Conservation (phyloP, 1,140 invertebrate genomes). For the Tigriopus japonicus region DNA sequence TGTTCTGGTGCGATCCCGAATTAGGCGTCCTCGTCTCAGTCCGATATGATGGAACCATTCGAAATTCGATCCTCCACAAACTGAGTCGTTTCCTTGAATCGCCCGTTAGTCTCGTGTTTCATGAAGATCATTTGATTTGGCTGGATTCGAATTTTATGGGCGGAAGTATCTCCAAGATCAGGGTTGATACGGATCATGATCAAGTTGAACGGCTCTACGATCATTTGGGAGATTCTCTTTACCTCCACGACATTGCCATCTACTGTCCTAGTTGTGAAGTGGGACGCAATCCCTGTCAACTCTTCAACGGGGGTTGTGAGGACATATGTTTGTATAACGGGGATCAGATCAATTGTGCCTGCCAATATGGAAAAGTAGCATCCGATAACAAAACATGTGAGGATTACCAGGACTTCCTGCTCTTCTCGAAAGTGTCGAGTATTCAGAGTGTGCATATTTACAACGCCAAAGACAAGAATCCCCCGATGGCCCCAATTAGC, state of each 20-base stretch:
- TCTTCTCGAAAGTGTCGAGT: constrained; percentile 48
- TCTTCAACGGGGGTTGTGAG: constrained; percentile 52
- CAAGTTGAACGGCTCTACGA: constrained; percentile 34
- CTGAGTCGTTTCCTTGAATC: constrained; percentile 22
- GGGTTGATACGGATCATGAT: constrained; percentile 36
- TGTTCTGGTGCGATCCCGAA: constrained; percentile 34
- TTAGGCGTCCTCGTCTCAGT: constrained; percentile 29
- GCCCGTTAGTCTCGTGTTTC: not conserved
- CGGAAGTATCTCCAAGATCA: constrained; percentile 43
- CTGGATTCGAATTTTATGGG: constrained; percentile 34
- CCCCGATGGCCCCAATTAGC: constrained; percentile 50
- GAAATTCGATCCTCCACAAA: constrained; percentile 22
- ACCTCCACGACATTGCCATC: constrained; percentile 39
- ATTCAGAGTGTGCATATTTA: constrained; percentile 54
- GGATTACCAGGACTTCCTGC: constrained; percentile 50
- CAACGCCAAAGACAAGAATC: constrained; percentile 46
- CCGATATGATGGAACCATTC: constrained; percentile 30
- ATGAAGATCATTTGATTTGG: constrained; percentile 16
- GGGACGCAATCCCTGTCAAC: constrained; percentile 40
- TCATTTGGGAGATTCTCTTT: constrained; percentile 33
- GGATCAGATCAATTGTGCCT: constrained; percentile 41
- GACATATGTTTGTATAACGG: constrained; percentile 61
- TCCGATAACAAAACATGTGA: constrained; percentile 40
- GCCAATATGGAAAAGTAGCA: constrained; percentile 47
- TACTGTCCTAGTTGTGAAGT: constrained; percentile 24